Base-by-base conservation (phyloP, 2,888 invertebrate genomes). In the Drosophila robusta region DNA sequence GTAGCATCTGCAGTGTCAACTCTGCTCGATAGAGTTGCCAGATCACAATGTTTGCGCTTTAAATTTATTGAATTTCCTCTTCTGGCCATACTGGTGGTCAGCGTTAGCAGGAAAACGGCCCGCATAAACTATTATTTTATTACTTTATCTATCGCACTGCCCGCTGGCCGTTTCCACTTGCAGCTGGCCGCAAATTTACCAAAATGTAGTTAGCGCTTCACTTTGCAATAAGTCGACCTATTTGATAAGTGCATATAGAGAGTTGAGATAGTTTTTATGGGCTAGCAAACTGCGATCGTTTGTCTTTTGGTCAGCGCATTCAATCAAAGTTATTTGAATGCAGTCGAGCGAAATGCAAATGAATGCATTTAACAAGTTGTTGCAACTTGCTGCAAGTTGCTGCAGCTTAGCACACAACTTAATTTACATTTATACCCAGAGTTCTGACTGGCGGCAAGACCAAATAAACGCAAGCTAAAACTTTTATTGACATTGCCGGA, bases 241-340 rank as follows among this genome's bases (percentile, higher is more conserved):
- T 29, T 14, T 32, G 24, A 4, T 36, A 16, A 22, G 4, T 47
- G 49, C 41, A 46, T 32, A 16, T 47, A 50, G 12, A 29, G 18
- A 34, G 11, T 22, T 42, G 14, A 11, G 14, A n/a, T 29, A 29
- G 34, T 14, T 14, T 45, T 26, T 32, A 12, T 16, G 18, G 9
- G 32, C 12, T 34, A 9, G 29, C 9, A 9, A 29, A 29, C 8
- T 34, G 34, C 7, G 32, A 32, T 45, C 54, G 29, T 41, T 54
- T 56, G 45, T 63, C 62, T 46, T 38, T 32, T 41, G 55, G 49
- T 7, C 12, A 45, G 36, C 45, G 14, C 24, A 70, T 64, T 69
- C 61, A 69, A 69, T 69, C 77, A 68, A 63, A 80, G 70, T 74
- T 74, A 70, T 74, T 78, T 71, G 71, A 70, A 56, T 62, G 57